These are phyloP conservation scores for Sebastes melanostomus DNA, from an alignment of 2,797 vertebrate species.

Conservation along the genomic window DNA sequence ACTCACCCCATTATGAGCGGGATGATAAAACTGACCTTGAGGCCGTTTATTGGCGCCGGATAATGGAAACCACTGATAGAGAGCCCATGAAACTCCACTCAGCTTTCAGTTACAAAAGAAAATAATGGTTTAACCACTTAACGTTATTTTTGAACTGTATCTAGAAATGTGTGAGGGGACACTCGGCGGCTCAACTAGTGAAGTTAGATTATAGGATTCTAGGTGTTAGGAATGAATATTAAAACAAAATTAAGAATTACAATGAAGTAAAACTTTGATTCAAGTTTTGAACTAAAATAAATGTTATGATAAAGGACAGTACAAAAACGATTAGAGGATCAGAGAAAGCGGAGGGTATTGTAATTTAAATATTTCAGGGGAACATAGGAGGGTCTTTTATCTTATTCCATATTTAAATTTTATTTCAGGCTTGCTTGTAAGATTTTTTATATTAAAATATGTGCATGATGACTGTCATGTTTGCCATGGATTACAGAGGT, in stretches of 20 bases:
- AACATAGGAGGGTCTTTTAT: neutral
- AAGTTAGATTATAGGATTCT: neutral
- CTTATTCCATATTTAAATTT: neutral
- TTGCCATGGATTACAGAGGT: neutral
- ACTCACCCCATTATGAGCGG: conserved; percentile 70
- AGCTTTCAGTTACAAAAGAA: conserved; percentile 58
- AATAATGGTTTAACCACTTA: conserved; percentile 65
- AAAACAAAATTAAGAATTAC: neutral
- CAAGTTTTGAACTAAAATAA: neutral
- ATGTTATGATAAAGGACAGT: neutral
- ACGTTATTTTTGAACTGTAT: conserved; percentile 54
- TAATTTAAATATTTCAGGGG: neutral
- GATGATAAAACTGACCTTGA: conserved; percentile 77
- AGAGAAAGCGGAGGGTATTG: neutral
- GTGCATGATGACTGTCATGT: neutral
- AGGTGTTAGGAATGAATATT: neutral
- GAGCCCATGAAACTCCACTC: conserved; percentile 65
- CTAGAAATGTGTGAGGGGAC: conserved; percentile 41
- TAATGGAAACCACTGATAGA: conserved; percentile 70
- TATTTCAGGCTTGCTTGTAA: neutral
- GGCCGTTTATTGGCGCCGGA: conserved; percentile 69
- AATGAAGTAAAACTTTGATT: neutral
- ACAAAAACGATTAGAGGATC: neutral
- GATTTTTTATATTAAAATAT: neutral
- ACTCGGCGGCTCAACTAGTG: conserved; percentile 7